Conservation (phyloP, 1,140 invertebrate species). For the Drosophila funebris region DNA sequence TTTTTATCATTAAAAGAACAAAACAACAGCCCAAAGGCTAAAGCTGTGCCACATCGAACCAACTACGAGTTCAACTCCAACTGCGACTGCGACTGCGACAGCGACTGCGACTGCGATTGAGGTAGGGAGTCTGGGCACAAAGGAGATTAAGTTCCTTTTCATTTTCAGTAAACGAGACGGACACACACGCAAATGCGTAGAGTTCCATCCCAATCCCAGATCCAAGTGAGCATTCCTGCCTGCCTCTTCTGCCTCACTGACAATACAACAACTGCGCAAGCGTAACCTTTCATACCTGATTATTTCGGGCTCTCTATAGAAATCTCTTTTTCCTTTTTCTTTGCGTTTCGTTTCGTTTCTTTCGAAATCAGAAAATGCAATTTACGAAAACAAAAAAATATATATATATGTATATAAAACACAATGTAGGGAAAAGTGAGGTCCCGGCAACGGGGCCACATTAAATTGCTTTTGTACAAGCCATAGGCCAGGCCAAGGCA, state of each 20-base stretch:
- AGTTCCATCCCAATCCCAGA: slow-evolving; percentile 37
- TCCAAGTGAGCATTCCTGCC: slow-evolving; percentile 73
- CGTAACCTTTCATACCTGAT: slow-evolving; percentile 82
- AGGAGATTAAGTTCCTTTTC: slow-evolving; percentile 82
- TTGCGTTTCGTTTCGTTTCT: slow-evolving; percentile 51
- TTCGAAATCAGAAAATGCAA: slow-evolving; percentile 79
- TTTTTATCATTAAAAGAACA: slow-evolving; percentile 82
- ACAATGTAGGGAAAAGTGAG: slow-evolving; percentile 45
- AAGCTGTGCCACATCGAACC: neutral
- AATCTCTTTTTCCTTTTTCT: slow-evolving; percentile 13
- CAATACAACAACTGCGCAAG: slow-evolving; percentile 62
- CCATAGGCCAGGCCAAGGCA: slow-evolving; percentile 27
- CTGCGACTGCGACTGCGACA: neutral
- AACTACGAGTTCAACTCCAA: neutral
- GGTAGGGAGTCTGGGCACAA: slow-evolving; percentile 54
- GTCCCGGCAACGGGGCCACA: slow-evolving; percentile 25
- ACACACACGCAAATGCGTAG: slow-evolving; percentile 65
- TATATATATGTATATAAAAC: slow-evolving; percentile 20
- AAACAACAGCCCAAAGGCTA: slow-evolving; percentile 48
- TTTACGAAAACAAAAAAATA: slow-evolving; percentile 73
- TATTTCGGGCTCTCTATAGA: slow-evolving; percentile 45
- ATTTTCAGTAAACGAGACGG: slow-evolving; percentile 30
- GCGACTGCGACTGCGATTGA: neutral
- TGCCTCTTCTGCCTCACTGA: slow-evolving; percentile 26
- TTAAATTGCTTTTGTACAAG: slow-evolving; percentile 60